Base-by-base conservation (phyloP, 2,888 invertebrate species). In the Orchestes rusci region DNA sequence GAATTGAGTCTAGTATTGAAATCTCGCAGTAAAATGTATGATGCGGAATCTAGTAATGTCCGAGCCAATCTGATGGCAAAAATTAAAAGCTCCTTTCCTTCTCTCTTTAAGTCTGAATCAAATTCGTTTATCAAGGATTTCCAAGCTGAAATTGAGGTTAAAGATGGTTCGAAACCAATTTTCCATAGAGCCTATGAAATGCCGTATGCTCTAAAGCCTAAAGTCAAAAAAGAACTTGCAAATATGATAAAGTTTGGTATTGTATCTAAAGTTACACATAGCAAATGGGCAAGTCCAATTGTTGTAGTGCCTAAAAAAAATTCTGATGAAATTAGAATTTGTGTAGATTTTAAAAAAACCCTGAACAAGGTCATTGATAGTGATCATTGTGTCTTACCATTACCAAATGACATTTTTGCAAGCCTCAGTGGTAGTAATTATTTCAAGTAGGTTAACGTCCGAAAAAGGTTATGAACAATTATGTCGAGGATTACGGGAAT, bases 171-270 rank as follows among this genome's bases (percentile, higher is more conserved):
- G n/a, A 12, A 31, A 31, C 39, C 39, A 18, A 31, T 31, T n/a
- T 39, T 39, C 23, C 39, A 39, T 12, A 16, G 30, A 12, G 30
- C 39, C n/a, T 39, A 39, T 18, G 31, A 39, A 18, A 31, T 39
- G 30, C 39, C 39, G 8, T 39, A 13, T 30, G 30, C 39, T n/a
- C 18, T 39, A 29, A 39, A 31, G 19, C 19, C 18, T 8, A 18
- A 23, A 19, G 17, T 39, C 12, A 19, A 39, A 27, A 7, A 16
- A 5, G 39, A 30, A 15, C 13, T 39, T 8, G 4, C 2, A n/a
- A 33, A 39, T 23, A 31, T 48, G 19, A 40, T 45, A 8, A 16
- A 48, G 23, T 43, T 30, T 32, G 36, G 33, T 4, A 39, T 45
- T 27, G 37, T 50, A 12, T 20, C 7, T 18, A 31, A 29, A 31